phyloP scores from a whole-genome alignment of 2,888 invertebrate species.

The Trisateles emortualis region DNA sequence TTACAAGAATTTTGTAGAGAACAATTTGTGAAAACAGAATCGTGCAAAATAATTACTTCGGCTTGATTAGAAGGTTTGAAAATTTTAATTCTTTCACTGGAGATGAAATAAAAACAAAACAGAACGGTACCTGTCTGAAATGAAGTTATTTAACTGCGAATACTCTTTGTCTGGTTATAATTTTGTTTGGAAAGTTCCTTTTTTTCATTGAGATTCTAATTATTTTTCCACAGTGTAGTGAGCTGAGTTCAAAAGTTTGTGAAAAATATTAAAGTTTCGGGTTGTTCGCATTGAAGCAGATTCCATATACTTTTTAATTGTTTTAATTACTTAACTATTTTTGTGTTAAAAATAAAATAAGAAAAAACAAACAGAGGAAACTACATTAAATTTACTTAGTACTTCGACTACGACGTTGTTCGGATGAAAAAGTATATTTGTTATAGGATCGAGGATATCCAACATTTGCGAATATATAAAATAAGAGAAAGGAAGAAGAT shows the following conservation, averaged over 20 bases:
- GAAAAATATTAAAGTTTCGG: too few relatives aligned
- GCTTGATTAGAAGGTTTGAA: background rate
- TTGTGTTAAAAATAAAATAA: too few relatives aligned
- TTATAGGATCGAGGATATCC: too few relatives aligned
- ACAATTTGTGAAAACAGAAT: background rate
- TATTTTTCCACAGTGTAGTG: conserved; percentile 8
- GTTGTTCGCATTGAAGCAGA: too few relatives aligned
- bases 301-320: too few relatives aligned
- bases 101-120: background rate
- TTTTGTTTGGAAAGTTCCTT: conserved; percentile 37
- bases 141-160: conserved; percentile 18
- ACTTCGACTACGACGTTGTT: too few relatives aligned
- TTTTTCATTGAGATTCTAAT: conserved; percentile 38
- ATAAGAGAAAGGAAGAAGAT: too few relatives aligned
- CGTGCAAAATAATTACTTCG: background rate
- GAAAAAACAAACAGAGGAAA: too few relatives aligned
- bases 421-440: too few relatives aligned
- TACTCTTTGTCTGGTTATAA: conserved; percentile 26
- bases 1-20: background rate
- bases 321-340: too few relatives aligned
- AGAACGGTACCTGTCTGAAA: conserved; percentile 7
- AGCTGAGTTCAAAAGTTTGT: background rate
- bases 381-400: too few relatives aligned
- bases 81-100: background rate
- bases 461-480: too few relatives aligned